Evolutionary conservation across 2,113 vertebrate genomes (phyloP).

Genomic region (Tympanuchus pallidicinctus): DNA sequence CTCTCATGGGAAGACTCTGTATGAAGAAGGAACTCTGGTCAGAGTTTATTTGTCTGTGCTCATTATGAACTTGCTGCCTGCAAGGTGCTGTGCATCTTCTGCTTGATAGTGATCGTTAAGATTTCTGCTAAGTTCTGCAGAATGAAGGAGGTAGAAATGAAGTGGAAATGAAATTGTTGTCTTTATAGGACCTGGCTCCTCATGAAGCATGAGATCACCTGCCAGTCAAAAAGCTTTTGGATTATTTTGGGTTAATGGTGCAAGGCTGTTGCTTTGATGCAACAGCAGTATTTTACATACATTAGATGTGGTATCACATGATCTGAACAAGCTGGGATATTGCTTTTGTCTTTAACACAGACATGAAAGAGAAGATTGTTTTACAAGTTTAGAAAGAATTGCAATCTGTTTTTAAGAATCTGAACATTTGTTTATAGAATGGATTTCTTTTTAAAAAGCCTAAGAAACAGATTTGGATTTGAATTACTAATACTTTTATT

Average conservation of each 20-base stretch:
- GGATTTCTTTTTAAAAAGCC: background rate
- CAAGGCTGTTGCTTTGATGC: background rate
- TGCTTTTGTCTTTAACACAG: background rate
- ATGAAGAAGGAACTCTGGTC: background rate
- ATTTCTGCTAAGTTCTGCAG: background rate
- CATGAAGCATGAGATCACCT: background rate
- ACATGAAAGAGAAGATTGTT: background rate
- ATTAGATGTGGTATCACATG: rapidly evolving
- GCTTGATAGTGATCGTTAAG: background rate
- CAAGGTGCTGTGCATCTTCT: background rate
- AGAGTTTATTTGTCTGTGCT: background rate
- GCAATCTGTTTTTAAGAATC: background rate
- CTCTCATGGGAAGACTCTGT: rapidly evolving
- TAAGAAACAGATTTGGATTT: background rate
- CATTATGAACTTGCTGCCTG: background rate
- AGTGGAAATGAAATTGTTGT: background rate
- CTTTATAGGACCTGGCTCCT: background rate
- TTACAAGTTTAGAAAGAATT: background rate
- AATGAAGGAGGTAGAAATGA: background rate
- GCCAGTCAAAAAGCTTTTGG: background rate
- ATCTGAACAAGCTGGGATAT: background rate
- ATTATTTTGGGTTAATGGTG: background rate
- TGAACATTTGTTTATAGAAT: background rate
- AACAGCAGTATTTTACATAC: background rate
- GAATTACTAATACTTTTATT: background rate